Evolutionary conservation across 2,888 invertebrate genomes (phyloP), one percentile per base, ranked within the genome.

Genomic region (Scaptomyza parva): DNA sequence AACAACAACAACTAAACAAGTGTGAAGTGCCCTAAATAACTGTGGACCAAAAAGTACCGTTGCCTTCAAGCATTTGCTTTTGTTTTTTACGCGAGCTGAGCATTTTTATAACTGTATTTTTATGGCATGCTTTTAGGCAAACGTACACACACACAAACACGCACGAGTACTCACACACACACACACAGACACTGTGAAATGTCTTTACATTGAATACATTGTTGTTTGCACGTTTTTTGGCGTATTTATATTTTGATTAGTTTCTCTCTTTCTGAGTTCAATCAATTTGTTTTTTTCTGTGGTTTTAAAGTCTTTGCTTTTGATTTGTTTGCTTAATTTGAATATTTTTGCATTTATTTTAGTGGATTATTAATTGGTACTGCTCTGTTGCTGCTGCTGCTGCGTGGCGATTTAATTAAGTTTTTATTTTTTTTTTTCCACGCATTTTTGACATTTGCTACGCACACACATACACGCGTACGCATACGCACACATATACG

Each of bases 401-500:
- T 66, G 70, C 48, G 60, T 64, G 63, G 55, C 57, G 66, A 75
- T 70, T 66, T 64, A 65, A 70, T 66, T 72, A 61, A 61, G 55
- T 58, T 76, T 70, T 60, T 58, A 72, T 53, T 76, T 64, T 76
- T 63, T 76, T 57, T 65, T 52, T 63, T 64, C 48, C 65, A 65
- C 76, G 76, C 76, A 71, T 48, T 73, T 57, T 50, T 65, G 55
- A 54, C 63, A 53, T 52, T 74, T 70, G 48, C 63, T 40, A 24
- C 28, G 20, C 51, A 24, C 48, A 24, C 44, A 43, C 43, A 26
- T 39, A 39, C 33, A 26, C 51, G 17, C 48, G 40, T 39, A 26
- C 44, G 39, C 37, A 9, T 28, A 48, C 55, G 18, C 40, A 26
- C 39, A 45, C 20, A 17, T 35, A 47, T 33, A 50, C 47, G 62